A percentile compares a stretch with the other conserved stretches of the same genome.
Evolutionary conservation across 2,113 vertebrate species (phyloP).

Genomic region (Triplophysa siluroides): DNA sequence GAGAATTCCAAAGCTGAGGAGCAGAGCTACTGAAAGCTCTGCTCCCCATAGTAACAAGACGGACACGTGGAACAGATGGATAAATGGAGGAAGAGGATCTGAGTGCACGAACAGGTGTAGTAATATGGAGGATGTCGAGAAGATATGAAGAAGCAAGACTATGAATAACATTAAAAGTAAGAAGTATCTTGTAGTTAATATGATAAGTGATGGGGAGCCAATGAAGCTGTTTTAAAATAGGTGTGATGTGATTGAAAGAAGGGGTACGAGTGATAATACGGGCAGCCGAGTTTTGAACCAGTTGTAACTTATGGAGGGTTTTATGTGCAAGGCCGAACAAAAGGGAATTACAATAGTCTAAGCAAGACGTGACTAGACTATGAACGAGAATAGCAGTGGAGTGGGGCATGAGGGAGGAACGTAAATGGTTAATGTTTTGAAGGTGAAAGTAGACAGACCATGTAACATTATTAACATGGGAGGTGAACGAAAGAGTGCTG

Average conservation of each 20-base stretch:
- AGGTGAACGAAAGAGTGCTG: not conserved
- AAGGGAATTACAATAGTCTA: not conserved
- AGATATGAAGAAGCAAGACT: too few relatives aligned
- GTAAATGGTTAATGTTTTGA: not conserved
- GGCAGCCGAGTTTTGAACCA: not conserved
- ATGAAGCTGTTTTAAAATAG: not conserved
- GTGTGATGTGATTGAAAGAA: not conserved
- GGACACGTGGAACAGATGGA: too few relatives aligned
- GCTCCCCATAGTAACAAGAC: too few relatives aligned
- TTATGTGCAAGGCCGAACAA: too few relatives aligned
- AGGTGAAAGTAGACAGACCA: not conserved
- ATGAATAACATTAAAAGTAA: too few relatives aligned
- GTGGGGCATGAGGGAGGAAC: not conserved
- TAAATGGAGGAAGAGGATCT: too few relatives aligned
- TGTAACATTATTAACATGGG: not conserved
- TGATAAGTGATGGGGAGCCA: not conserved
- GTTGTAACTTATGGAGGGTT: not conserved
- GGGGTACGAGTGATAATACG: not conserved
- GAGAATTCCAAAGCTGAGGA: too few relatives aligned
- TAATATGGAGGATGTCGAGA: not conserved
- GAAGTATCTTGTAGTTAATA: too few relatives aligned
- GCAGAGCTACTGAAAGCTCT: too few relatives aligned
- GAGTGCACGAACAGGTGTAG: too few relatives aligned
- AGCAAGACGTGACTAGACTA: not conserved
- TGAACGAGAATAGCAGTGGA: not conserved